A percentile compares a stretch with the other conserved stretches of the same genome.
Conservation (phyloP, 2,888 invertebrate species). For the Lamellibrachia satsuma region DNA sequence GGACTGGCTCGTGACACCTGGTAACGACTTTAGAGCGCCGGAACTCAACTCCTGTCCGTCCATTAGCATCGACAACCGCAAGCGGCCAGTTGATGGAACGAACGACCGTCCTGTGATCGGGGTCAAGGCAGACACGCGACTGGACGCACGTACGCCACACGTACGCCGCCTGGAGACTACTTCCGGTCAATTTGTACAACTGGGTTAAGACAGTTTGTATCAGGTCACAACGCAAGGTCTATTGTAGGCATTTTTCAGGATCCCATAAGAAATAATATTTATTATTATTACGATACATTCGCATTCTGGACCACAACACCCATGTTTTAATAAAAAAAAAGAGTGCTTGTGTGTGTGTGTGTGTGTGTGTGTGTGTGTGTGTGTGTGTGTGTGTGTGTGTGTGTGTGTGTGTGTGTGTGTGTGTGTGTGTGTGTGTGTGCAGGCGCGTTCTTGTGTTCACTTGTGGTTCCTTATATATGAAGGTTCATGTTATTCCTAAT, state of each 20-base stretch:
- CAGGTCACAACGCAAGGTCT: not conserved
- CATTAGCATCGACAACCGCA: slow-evolving; percentile 1
- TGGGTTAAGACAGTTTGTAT: not conserved
- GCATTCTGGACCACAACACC: no score
- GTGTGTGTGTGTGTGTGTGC: not conserved
- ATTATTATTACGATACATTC: no score
- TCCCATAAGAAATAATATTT: no score
- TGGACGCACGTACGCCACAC: not conserved
- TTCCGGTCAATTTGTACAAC: not conserved
- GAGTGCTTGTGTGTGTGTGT: not conserved
- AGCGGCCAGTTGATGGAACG: not conserved
- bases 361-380: not conserved
- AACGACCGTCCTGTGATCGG: not conserved
- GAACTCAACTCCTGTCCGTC: not conserved
- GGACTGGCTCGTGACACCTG: not conserved
- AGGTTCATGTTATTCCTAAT: not conserved
- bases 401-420: not conserved
- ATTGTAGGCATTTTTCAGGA: no score
- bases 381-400: not conserved
- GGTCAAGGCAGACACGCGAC: slow-evolving; percentile 1
- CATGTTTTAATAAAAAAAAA: no score
- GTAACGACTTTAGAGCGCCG: not conserved
- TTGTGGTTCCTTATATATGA: not conserved
- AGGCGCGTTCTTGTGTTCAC: not conserved
- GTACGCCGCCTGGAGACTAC: not conserved